phyloP scores from a whole-genome alignment of 2,113 vertebrate genomes.

The Glaucomys volans region DNA sequence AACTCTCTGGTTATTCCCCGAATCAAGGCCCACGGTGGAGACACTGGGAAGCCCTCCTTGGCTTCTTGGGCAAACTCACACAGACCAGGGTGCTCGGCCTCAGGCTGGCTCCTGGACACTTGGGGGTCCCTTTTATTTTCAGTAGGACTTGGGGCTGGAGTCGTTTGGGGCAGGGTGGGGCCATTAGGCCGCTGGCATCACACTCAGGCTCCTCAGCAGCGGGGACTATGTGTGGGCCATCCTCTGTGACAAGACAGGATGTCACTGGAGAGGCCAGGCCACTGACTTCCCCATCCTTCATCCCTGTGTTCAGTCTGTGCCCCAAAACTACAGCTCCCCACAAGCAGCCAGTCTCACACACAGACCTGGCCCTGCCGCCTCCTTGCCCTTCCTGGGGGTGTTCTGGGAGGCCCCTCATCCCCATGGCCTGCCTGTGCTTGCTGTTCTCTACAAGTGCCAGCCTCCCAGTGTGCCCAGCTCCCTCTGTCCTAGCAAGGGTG shows the following conservation, averaged over 20 bases:
- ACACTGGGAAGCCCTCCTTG: not conserved
- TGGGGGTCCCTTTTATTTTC: not conserved
- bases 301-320: not conserved
- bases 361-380: not conserved
- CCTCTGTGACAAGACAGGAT: fast-evolving
- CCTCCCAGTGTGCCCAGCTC: not conserved
- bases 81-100: not conserved
- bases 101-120: not conserved
- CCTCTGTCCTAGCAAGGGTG: fast-evolving
- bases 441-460: not conserved
- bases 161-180: not conserved
- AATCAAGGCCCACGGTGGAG: not conserved
- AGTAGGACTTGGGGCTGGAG: not conserved
- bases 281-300: fast-evolving
- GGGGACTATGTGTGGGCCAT: not conserved
- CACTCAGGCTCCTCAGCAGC: not conserved
- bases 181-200: not conserved
- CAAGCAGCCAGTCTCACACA: not conserved
- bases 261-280: not conserved
- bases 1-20: not conserved
- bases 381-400: not conserved
- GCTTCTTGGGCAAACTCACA: not conserved
- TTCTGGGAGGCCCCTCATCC: not conserved
- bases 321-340: not conserved
- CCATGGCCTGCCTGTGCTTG: not conserved